Evolutionary conservation across 2,797 vertebrate species (phyloP), one percentile per base, ranked within the genome.

Genomic region (Macropodus opercularis): DNA sequence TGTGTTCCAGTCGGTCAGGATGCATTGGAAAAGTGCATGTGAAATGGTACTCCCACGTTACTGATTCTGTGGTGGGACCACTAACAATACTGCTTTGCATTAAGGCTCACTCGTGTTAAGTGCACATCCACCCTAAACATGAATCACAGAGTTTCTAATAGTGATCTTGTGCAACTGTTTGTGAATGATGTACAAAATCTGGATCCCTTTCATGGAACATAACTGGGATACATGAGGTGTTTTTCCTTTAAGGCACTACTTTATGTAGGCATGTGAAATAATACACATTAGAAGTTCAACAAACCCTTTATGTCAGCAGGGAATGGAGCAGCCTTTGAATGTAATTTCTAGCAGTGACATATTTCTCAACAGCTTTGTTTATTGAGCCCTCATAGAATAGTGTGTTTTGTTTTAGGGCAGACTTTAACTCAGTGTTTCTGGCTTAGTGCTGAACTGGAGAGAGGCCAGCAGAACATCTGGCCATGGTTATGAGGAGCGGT

Each of bases 401-500:
- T 13, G 18, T 19, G 23, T 80, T 72, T 54, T 35, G 47, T 75
- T 78, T 79, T 61, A 15, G 58, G 70, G 64, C 59, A 48, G 75
- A 77, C 72, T 73, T 79, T 19, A 55, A 64, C 64, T 61, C 61
- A 41, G 65, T 53, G 74, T 71, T 52, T 77, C 31, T 48, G 70
- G 68, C 68, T 82, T 70, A 83, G 77, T 74, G 63, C 57, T 8
- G 72, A 74, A 69, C 76, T 88, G 84, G 88, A 83, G 53, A 21
- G 59, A 0, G 50, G 77, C 85, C 89, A 84, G 75, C 65, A 58
- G 72, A 70, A 85, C 89, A 90, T 90, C 89, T 90, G 89, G 84
- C 85, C 48, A 2, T 60, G 75, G 73, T 87, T 89, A 89, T 78
- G 67, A 83, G 68, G 74, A 75, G 78, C 57, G 52, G 57, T 27